A percentile compares a stretch with the other conserved stretches of the same genome.
phyloP scores from a whole-genome alignment of 37 sponge, comb jelly and placozoan species.

The Mnemiopsis leidyi region DNA sequence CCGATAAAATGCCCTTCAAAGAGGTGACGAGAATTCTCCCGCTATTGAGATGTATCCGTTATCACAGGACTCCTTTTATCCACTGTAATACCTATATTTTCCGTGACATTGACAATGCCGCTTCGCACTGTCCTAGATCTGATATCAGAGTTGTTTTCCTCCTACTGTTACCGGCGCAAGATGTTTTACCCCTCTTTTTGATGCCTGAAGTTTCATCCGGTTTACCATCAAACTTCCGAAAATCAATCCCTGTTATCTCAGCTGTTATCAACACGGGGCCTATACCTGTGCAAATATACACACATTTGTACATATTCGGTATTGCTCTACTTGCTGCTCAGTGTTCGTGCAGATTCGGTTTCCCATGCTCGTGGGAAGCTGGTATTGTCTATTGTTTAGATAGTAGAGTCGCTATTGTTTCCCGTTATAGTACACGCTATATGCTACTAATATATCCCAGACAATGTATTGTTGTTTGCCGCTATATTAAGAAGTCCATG shows the following conservation, averaged over 20 bases:
- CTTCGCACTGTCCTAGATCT: neutral
- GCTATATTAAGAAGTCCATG: neutral
- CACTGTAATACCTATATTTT: neutral
- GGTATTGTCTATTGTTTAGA: neutral
- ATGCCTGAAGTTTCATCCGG: neutral
- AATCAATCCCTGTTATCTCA: neutral
- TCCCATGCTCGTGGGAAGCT: neutral
- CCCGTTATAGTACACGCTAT: neutral
- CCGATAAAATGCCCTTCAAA: neutral
- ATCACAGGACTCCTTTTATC: neutral
- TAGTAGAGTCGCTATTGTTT: neutral
- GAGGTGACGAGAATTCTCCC: neutral
- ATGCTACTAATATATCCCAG: neutral
- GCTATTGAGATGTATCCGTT: neutral
- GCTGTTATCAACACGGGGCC: neutral
- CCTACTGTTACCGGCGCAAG: neutral
- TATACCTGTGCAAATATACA: neutral
- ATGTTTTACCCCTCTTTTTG: neutral
- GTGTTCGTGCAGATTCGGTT: neutral
- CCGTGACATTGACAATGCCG: neutral
- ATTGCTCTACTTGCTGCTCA: neutral
- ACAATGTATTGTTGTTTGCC: neutral
- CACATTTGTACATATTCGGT: too few species aligned
- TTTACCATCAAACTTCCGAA: neutral
- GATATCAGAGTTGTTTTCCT: neutral